phyloP scores from a whole-genome alignment of 2,797 vertebrate species.

The Sardinella longiceps region DNA sequence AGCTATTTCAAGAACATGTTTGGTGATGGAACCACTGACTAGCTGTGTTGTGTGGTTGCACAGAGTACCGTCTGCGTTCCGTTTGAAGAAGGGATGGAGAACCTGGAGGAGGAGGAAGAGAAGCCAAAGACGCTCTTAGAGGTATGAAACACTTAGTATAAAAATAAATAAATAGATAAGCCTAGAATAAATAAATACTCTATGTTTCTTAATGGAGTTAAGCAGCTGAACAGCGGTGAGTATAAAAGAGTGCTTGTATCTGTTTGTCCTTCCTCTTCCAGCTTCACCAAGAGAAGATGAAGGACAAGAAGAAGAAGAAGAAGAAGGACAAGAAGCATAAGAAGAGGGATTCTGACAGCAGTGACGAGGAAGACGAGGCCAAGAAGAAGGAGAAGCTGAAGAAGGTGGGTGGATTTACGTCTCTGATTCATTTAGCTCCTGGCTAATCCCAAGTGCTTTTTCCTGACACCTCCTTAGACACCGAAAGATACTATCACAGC shows the following conservation, averaged over 20 bases:
- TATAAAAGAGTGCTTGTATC: no score
- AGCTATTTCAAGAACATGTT: background rate
- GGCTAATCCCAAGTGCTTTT: background rate
- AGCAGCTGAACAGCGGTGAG: no score
- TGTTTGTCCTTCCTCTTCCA: slow-evolving; percentile 54
- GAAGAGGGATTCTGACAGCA: slow-evolving; percentile 85
- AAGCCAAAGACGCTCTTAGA: slow-evolving; percentile 89
- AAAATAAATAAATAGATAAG: no score
- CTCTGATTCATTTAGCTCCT: background rate
- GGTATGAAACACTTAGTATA: slow-evolving; percentile 72
- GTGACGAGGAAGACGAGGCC: slow-evolving; percentile 89
- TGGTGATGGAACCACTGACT: background rate
- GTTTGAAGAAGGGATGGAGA: slow-evolving; percentile 72
- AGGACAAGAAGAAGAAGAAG: slow-evolving; percentile 89
- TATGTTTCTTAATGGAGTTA: no score
- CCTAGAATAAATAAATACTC: no score
- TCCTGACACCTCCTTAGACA: background rate
- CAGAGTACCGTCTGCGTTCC: slow-evolving; percentile 71
- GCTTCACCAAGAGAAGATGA: slow-evolving; percentile 94
- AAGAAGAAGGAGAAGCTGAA: slow-evolving; percentile 94
- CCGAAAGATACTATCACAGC: background rate
- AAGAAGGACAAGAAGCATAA: slow-evolving; percentile 90
- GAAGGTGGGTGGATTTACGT: slow-evolving; percentile 76
- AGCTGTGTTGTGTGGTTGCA: background rate
- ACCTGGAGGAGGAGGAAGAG: slow-evolving; percentile 70